phyloP scores from a whole-genome alignment of 1,140 invertebrate species.

The Atta colombica region DNA sequence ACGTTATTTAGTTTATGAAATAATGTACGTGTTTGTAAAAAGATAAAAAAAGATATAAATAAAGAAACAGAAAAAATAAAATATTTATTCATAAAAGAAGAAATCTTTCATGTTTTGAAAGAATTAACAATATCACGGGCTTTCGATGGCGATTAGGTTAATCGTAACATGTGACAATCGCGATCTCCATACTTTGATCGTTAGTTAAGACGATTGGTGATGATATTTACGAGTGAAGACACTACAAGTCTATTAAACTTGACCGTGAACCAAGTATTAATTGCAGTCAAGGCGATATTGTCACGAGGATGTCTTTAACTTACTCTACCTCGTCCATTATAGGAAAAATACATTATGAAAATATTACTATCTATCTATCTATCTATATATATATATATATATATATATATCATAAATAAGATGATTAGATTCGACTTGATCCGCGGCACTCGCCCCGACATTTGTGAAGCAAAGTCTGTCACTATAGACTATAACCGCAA shows the following conservation, averaged over 20 bases:
- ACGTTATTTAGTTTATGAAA: not conserved
- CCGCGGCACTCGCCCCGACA: not conserved
- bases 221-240: constrained; percentile 31
- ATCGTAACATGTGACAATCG: constrained; percentile 21
- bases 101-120: not conserved
- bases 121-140: not conserved
- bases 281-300: constrained; percentile 59
- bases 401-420: not conserved
- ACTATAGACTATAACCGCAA: too few species aligned
- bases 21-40: not conserved
- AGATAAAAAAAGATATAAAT: not conserved
- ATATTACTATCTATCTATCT: not conserved
- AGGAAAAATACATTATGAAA: constrained; percentile 40
- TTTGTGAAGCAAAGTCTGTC: not conserved
- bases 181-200: constrained; percentile 3
- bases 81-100: not conserved
- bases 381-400: not conserved
- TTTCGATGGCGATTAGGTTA: not conserved
- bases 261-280: constrained; percentile 32
- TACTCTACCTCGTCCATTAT: not conserved
- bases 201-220: constrained; percentile 45
- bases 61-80: not conserved
- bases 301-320: constrained; percentile 51
- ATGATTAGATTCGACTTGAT: not conserved
- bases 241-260: constrained; percentile 52